Conservation (phyloP, 1,140 invertebrate genomes). For the Drosophila parabipectinata region DNA sequence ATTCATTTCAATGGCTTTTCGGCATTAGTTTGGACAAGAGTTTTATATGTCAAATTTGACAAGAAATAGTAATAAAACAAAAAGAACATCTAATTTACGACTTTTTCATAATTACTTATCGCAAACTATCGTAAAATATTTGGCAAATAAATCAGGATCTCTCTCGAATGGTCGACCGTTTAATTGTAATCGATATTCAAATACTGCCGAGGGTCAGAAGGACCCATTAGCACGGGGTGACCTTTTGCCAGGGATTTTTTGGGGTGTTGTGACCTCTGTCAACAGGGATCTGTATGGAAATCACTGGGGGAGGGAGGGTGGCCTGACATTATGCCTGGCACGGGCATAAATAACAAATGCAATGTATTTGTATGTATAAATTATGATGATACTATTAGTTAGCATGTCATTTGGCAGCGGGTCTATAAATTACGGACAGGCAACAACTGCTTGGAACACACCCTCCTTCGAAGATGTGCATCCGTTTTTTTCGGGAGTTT, state of each 20-base stretch:
- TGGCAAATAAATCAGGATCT: conserved; percentile 14
- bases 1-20: neutral
- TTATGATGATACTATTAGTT: conserved; percentile 82
- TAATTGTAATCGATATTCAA: conserved; percentile 56
- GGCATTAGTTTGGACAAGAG: neutral
- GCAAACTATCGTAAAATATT: conserved; percentile 16
- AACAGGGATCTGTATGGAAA: conserved; percentile 46
- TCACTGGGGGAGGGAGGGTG: neutral
- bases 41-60: conserved; percentile 5
- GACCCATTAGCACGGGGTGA: conserved; percentile 57
- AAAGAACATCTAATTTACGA: neutral
- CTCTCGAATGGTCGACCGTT: conserved; percentile 11
- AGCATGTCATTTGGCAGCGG: conserved; percentile 70
- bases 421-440: conserved; percentile 66
- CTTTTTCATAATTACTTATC: neutral
- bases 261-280: conserved; percentile 70
- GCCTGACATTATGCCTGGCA: conserved; percentile 4
- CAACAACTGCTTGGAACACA: conserved; percentile 57
- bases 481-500: conserved; percentile 57
- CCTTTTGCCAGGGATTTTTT: conserved; percentile 18
- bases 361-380: conserved; percentile 75
- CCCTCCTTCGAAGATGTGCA: conserved; percentile 12
- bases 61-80: neutral
- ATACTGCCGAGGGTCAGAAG: conserved; percentile 45
- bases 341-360: conserved; percentile 70